Conservation (phyloP, 2,113 vertebrate genomes). For the Sander vitreus region DNA sequence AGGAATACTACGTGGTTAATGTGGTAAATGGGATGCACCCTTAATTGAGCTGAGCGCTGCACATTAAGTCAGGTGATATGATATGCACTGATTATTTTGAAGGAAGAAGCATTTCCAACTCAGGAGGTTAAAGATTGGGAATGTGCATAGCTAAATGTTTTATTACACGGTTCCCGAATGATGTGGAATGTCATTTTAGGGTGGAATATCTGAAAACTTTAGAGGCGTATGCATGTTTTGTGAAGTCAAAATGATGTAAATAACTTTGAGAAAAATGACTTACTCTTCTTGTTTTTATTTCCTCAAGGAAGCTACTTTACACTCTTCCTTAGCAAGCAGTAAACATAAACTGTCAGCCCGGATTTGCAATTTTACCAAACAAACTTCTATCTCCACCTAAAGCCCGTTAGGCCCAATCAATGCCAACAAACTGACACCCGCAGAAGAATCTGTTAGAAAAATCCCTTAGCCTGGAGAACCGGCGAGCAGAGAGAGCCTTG, state of each 20-base stretch:
- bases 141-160: constrained; percentile 7
- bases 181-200: constrained; percentile 8
- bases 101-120: constrained; percentile 48
- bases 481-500: constrained; percentile 45
- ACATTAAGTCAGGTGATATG: constrained; percentile 60
- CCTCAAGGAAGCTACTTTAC: constrained; percentile 29
- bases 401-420: constrained; percentile 72
- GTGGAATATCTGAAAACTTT: constrained; percentile 1
- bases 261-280: constrained; percentile 37
- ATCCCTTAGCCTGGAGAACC: constrained; percentile 60
- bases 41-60: constrained; percentile 76
- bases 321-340: constrained; percentile 49
- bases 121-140: constrained; percentile 13
- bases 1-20: constrained; percentile 67
- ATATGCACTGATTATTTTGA: constrained; percentile 42
- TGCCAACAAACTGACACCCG: constrained; percentile 70
- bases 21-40: constrained; percentile 74
- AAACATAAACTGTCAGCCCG: constrained; percentile 62
- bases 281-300: constrained; percentile 58
- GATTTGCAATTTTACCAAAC: constrained; percentile 72
- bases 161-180: neutral
- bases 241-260: constrained; percentile 49
- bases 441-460: constrained; percentile 71
- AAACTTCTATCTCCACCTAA: constrained; percentile 61
- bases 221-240: constrained; percentile 6